Base-by-base conservation (phyloP, 2,797 vertebrate genomes). In the Fringilla coelebs region DNA sequence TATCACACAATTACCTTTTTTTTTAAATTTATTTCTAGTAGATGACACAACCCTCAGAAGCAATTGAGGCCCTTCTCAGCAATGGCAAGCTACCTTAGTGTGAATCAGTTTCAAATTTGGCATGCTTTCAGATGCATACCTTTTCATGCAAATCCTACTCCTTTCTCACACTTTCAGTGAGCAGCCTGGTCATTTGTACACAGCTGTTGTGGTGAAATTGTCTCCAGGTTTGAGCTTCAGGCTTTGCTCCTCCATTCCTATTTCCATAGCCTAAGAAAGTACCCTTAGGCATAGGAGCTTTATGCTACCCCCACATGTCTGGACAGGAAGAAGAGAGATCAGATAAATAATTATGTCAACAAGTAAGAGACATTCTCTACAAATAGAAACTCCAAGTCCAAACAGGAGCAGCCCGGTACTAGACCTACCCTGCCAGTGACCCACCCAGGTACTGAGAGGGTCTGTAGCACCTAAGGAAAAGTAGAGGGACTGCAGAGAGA, bases 121-220 rank as follows among this genome's bases (percentile, higher is more conserved):
- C 79, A 68, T 58, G 49, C 36, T 92, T 92, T 80, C 87, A 77
- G 81, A 75, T 75, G 61, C 94, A 91, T 77, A 92, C 75, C 65
- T 93, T 88, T 89, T 71, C 3, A 12, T 68, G 54, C 25, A 91
- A 94, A 90, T 90, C 93, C 94, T 94, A 88, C 93, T 91, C 73
- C 83, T 93, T 96, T 95, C 95, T 93, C 91, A 95, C 4, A 15
- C 88, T 90, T 72, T 36, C 79, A 81, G 73, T 45, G 88, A 73
- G 66, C 80, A 88, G 43, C 40, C 77, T 78, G 82, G 85, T 81
- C 89, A 91, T 94, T 89, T 58, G 62, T 36, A 78, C 66, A 84
- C 38, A 91, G 62, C 66, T 66, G 40, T 62, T 74, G 85, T 62
- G 89, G 70, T 0, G 38, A 94, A 96, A 93, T 13, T 84, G 32